phyloP scores from a whole-genome alignment of 2,888 invertebrate species.

The Caradrina kadenii region DNA sequence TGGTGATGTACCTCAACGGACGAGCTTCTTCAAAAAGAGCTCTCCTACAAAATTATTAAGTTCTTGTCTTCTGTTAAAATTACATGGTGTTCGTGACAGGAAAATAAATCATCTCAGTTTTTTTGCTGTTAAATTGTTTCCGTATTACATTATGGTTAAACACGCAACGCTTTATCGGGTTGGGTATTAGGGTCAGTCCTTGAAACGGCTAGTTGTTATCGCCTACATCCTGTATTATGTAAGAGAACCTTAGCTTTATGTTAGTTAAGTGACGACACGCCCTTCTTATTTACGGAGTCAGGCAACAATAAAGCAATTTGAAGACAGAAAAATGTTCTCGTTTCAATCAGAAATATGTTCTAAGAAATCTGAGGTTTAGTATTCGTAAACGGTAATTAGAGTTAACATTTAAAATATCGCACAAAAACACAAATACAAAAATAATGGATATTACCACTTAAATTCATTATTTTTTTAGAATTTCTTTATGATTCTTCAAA shows the following conservation, averaged over 20 bases:
- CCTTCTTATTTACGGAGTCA: neutral
- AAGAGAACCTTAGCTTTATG: constrained; percentile 6
- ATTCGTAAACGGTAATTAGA: neutral
- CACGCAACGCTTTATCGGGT: constrained; percentile 40
- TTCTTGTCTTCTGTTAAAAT: constrained; percentile 10
- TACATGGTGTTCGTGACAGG: constrained; percentile 19
- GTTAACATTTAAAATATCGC: neutral
- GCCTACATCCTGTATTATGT: constrained; percentile 20
- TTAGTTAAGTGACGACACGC: neutral
- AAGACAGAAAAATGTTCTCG: too few relatives aligned
- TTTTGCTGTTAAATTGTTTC: constrained; percentile 28
- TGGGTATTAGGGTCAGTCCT: constrained; percentile 17
- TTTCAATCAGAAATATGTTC: too few relatives aligned
- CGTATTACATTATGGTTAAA: constrained; percentile 23
- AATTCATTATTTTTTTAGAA: neutral
- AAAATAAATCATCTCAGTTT: constrained; percentile 32
- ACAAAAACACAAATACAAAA: too few relatives aligned
- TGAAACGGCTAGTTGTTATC: constrained; percentile 18
- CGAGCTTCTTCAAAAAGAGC: too few relatives aligned
- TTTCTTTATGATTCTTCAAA: neutral
- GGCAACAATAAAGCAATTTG: neutral
- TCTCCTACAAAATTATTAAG: neutral
- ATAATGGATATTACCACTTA: too few relatives aligned
- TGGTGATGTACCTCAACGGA: too few relatives aligned
- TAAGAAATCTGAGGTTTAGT: constrained; percentile 1